Base-by-base conservation (phyloP, 2,888 invertebrate genomes). In the Trilocha varians region DNA sequence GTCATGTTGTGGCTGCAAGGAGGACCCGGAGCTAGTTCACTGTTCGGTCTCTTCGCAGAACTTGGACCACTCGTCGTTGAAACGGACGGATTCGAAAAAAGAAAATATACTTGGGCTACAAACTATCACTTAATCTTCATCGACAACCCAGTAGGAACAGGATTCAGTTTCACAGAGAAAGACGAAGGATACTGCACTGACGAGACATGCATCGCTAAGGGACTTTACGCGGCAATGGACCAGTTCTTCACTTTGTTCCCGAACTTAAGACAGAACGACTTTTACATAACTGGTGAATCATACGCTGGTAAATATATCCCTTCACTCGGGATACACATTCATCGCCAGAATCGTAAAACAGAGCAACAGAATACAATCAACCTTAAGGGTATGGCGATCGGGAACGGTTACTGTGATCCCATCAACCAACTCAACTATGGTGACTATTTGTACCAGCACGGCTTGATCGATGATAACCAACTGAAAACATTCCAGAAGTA, bases 111-210 rank as follows among this genome's bases (percentile, higher is more conserved):
- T 17, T 91, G 91, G 91, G 88, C 88, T 16, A 57, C 83, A 4
- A 78, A 87, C 15, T 80, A 87, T 55, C 87, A 89, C 48, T 62
- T 91, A 36, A 72, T 91, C 32, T 91, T 88, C 59, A 88, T 91
- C 44, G 91, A 91, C 52, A 91, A 89, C 49, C 91, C 91, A 3
- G 91, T 89, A 1, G 90, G 90, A 1, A 74, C 82, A 34, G 91
- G 91, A 1, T 91, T 89, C 57, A 91, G 91, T 60, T 91, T 88
- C 57, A 90, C 91, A 1, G 64, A 84, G 1, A 57, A 70, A 37
- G 70, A 85, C 1, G 57, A 70, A 36, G 88, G 88, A 18, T 91
- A 88, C 61, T 88, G 88, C 16, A 70, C 55, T 1, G 73, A 88
- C 58, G 87, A 91, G 60, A 68, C 62, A 0, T 87, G 88, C 53